phyloP scores from a whole-genome alignment of 1,140 invertebrate genomes.

The Drosophila mayri region DNA sequence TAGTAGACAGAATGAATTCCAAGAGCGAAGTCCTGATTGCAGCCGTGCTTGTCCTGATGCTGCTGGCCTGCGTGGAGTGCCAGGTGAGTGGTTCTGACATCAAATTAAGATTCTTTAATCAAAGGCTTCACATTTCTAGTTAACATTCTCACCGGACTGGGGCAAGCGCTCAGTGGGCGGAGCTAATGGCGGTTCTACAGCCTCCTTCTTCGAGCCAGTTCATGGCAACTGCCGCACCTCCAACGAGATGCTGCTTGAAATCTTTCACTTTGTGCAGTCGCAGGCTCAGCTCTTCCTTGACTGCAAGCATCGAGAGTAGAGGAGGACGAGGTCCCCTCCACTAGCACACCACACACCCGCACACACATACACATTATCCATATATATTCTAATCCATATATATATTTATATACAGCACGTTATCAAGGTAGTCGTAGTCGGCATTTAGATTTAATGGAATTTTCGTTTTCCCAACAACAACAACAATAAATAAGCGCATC shows the following conservation, averaged over 20 bases:
- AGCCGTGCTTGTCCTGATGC: conserved; percentile 53
- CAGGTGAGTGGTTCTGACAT: conserved; percentile 51
- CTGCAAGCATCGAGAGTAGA: conserved; percentile 80
- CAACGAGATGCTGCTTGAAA: conserved; percentile 80
- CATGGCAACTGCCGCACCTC: conserved; percentile 78
- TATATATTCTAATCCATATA: conserved; percentile 30
- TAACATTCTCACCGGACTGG: conserved; percentile 84
- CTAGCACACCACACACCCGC: conserved; percentile 29
- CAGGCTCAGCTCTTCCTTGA: conserved; percentile 79
- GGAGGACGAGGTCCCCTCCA: neutral
- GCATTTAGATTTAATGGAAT: conserved; percentile 79
- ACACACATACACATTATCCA: conserved; percentile 26
- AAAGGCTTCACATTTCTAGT: conserved; percentile 10
- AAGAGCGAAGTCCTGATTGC: conserved; percentile 65
- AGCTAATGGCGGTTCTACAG: conserved; percentile 31
- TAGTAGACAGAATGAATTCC: conserved; percentile 62
- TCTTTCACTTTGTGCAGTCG: conserved; percentile 79
- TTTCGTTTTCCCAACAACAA: conserved; percentile 37
- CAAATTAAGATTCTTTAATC: neutral
- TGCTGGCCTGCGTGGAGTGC: conserved; percentile 71
- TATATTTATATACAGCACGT: conserved; percentile 53
- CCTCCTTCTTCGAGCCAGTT: conserved; percentile 64
- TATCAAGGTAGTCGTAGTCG: conserved; percentile 82
- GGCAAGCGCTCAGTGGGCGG: conserved; percentile 75
- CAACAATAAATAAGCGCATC: conserved; percentile 76